Conservation (phyloP, 2,797 vertebrate species). For the Austrolebias charrua region DNA sequence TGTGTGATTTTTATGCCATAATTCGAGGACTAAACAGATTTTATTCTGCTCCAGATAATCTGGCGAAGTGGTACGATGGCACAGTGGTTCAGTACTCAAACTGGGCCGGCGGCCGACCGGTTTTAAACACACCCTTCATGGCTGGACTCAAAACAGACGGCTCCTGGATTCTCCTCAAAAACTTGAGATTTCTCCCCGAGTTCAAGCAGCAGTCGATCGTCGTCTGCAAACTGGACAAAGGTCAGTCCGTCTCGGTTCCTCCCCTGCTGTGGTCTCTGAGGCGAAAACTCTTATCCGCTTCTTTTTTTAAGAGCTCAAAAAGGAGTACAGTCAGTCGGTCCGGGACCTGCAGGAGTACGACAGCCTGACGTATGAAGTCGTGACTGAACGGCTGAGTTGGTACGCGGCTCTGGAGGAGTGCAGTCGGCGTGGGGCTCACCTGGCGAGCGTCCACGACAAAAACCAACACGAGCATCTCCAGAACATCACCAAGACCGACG, state of each 20-base stretch:
- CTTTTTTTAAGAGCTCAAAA: conserved; percentile 63
- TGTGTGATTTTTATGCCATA: too few species aligned
- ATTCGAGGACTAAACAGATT: neutral
- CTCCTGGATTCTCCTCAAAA: conserved; percentile 82
- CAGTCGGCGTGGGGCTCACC: conserved; percentile 75
- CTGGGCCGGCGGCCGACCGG: conserved; percentile 86
- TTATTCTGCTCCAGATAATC: conserved; percentile 57
- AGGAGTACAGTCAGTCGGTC: conserved; percentile 73
- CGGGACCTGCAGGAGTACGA: conserved; percentile 69
- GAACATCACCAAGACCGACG: conserved; percentile 83
- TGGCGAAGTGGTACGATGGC: conserved; percentile 89
- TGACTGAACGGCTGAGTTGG: conserved; percentile 85
- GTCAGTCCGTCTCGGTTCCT: conserved; percentile 59
- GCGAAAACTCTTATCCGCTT: neutral
- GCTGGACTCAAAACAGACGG: conserved; percentile 85
- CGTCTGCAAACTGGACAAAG: conserved; percentile 91
- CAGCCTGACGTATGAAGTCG: conserved; percentile 80
- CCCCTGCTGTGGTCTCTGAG: neutral
- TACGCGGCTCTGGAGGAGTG: conserved; percentile 86
- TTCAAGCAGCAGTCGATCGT: conserved; percentile 86
- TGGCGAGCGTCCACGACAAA: conserved; percentile 86
- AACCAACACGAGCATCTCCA: conserved; percentile 78
- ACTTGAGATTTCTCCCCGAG: conserved; percentile 32
- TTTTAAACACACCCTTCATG: conserved; percentile 78
- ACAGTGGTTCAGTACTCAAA: conserved; percentile 88